Conservation (phyloP, 2,888 invertebrate species). For the Cosmorhoe ocellata region DNA sequence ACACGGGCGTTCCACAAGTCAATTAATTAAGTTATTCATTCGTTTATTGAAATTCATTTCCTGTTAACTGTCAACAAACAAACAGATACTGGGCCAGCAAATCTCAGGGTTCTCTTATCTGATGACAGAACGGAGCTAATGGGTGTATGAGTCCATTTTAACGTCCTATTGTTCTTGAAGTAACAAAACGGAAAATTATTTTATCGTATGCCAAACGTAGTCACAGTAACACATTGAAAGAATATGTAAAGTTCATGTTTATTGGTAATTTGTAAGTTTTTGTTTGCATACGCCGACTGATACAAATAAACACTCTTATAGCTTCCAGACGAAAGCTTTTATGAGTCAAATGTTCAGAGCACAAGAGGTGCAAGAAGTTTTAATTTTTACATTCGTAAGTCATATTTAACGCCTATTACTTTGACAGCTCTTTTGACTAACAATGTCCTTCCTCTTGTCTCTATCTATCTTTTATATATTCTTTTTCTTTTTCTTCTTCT, state of each 20-base stretch:
- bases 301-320: too few relatives aligned
- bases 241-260: conserved; percentile 3
- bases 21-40: neutral
- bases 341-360: too few relatives aligned
- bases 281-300: too few relatives aligned
- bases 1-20: too few relatives aligned
- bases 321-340: too few relatives aligned
- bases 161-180: conserved; percentile 43
- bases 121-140: conserved; percentile 42
- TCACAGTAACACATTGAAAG: conserved; percentile 8
- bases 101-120: conserved; percentile 43
- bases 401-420: too few relatives aligned
- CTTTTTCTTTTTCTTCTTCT: too few relatives aligned
- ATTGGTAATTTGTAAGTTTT: neutral
- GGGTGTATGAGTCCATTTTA: conserved; percentile 45
- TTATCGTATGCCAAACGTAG: conserved; percentile 25
- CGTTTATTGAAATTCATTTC: conserved; percentile 13
- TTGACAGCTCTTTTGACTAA: too few relatives aligned
- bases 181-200: conserved; percentile 34
- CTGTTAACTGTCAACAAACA: conserved; percentile 24
- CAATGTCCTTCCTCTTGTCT: too few relatives aligned
- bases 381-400: too few relatives aligned
- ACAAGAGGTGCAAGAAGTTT: too few relatives aligned
- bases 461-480: too few relatives aligned
- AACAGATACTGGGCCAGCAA: conserved; percentile 23